Percentiles rank a stretch among this genome's conserved stretches.
These are phyloP conservation scores for Periophthalmodon schlosseri DNA, from an alignment of 2,113 vertebrate genomes.

Conservation along the genomic window DNA sequence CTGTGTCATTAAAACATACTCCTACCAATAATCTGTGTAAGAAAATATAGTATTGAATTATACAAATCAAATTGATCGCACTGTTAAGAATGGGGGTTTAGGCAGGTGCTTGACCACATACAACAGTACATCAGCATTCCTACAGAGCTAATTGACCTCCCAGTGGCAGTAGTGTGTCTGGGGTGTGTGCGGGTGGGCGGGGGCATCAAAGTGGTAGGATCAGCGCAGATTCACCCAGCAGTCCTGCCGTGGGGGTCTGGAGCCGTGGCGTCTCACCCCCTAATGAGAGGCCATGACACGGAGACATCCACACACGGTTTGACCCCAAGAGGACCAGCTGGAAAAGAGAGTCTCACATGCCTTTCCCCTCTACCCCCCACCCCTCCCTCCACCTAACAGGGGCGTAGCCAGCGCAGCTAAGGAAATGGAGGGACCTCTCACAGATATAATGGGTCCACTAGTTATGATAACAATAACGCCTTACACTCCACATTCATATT, in stretches of 20 bases:
- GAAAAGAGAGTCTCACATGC: constrained; percentile 67
- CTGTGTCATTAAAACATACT: background rate
- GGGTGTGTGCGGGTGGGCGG: background rate
- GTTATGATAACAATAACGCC: background rate
- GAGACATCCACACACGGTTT: constrained; percentile 64
- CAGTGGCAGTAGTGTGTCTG: constrained; percentile 1
- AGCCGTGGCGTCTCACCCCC: constrained; percentile 77
- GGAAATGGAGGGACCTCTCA: background rate
- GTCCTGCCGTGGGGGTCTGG: constrained; percentile 78
- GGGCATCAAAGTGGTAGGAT: constrained; percentile 77
- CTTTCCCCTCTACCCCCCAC: constrained; percentile 21
- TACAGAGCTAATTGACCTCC: constrained; percentile 73
- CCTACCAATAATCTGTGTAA: background rate
- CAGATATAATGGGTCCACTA: background rate
- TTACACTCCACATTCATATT: too few relatives aligned
- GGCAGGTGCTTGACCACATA: constrained; percentile 23
- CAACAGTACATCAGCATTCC: constrained; percentile 43
- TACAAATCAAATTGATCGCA: background rate
- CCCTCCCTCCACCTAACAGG: background rate
- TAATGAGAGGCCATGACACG: constrained; percentile 74
- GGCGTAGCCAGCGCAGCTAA: background rate
- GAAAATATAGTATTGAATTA: background rate
- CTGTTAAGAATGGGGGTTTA: constrained; percentile 13
- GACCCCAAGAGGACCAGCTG: constrained; percentile 70
- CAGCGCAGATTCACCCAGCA: constrained; percentile 66